Percentiles rank a stretch among this genome's conserved stretches.
These are phyloP conservation scores for Macrostomum lignano DNA, from an alignment of 1,140 invertebrate genomes.

Conservation along the genomic window DNA sequence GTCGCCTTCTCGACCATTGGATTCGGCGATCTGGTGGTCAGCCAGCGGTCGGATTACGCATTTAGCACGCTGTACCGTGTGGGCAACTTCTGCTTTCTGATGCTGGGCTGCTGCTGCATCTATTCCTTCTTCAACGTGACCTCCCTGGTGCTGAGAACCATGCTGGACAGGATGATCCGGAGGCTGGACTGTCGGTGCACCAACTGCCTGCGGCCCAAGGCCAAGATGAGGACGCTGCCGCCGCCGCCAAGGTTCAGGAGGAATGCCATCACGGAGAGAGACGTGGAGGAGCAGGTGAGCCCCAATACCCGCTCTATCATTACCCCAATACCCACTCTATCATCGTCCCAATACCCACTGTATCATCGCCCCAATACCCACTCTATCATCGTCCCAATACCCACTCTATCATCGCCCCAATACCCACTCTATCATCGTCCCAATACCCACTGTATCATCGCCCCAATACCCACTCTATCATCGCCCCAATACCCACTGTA, in stretches of 20 bases:
- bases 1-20: conserved; percentile 41
- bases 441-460: too few species aligned
- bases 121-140: conserved; percentile 43
- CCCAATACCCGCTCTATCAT: conserved; percentile 24
- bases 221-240: conserved; percentile 9
- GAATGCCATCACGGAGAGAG: conserved; percentile 26
- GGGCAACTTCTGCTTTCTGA: conserved; percentile 35
- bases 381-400: too few species aligned
- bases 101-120: conserved; percentile 38
- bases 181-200: conserved; percentile 28
- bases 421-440: too few species aligned
- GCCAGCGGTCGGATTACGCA: conserved; percentile 28
- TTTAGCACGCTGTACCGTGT: conserved; percentile 33
- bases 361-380: too few species aligned
- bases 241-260: conserved; percentile 13
- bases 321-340: too few species aligned
- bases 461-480: too few species aligned
- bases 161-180: conserved; percentile 37
- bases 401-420: too few species aligned
- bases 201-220: conserved; percentile 8
- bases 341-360: too few species aligned
- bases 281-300: too few species aligned
- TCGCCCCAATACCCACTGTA: too few species aligned
- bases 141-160: conserved; percentile 41
- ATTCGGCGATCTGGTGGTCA: conserved; percentile 39